Evolutionary conservation across 2,888 invertebrate species (phyloP).

Genomic region (Eubasilissa splendida): DNA sequence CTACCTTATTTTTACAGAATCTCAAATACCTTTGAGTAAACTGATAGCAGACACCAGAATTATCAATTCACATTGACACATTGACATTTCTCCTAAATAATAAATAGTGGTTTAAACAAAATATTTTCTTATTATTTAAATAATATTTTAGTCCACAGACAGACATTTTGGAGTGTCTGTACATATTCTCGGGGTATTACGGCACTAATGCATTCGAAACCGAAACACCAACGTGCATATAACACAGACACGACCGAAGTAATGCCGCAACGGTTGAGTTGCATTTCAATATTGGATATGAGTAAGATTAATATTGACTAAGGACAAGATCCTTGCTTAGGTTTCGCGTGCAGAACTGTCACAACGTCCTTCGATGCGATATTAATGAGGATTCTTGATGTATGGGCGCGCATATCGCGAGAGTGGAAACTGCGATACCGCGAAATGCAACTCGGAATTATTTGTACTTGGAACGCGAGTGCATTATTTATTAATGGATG

Average conservation of each 20-base stretch:
- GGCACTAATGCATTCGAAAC: conserved; percentile 4
- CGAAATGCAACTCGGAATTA: conserved; percentile 8
- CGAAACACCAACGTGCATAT: background rate
- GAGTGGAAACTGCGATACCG: conserved; percentile 5
- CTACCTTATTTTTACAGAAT: too few species aligned
- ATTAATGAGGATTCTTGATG: conserved; percentile 5
- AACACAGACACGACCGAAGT: conserved; percentile 16
- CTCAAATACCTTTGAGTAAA: too few species aligned
- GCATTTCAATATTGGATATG: conserved; percentile 39
- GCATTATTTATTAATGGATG: conserved; percentile 3
- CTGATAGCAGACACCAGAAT: too few species aligned
- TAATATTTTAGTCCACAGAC: background rate
- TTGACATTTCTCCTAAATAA: too few species aligned
- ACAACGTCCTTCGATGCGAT: conserved; percentile 19
- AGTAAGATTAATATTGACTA: conserved; percentile 40
- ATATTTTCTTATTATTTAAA: too few species aligned
- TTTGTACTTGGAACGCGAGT: conserved; percentile 5
- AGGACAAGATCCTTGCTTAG: conserved; percentile 24
- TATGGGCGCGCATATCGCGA: background rate
- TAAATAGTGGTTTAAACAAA: too few species aligned
- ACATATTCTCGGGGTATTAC: background rate
- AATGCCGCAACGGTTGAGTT: conserved; percentile 23
- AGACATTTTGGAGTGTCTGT: background rate
- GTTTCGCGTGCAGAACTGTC: background rate
- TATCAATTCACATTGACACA: too few species aligned